phyloP scores from a whole-genome alignment of 1,140 invertebrate species.

The Bombus fervidus region DNA sequence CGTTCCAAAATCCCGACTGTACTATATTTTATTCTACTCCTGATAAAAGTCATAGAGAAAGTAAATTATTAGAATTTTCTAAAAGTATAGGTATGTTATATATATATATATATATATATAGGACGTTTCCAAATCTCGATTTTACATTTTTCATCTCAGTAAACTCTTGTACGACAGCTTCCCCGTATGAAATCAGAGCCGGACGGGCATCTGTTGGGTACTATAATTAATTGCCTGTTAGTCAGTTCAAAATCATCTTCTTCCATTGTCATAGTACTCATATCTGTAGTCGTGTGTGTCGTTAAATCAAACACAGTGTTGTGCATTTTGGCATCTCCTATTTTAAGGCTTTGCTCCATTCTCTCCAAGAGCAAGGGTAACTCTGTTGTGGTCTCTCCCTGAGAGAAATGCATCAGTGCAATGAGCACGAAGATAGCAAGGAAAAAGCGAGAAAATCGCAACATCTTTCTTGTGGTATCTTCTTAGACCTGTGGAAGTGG shows the following conservation, averaged over 20 bases:
- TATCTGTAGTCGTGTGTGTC: background rate
- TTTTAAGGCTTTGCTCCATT: fast-evolving
- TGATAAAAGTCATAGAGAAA: too few species aligned
- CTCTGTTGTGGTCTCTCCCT: background rate
- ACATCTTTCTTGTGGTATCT: background rate
- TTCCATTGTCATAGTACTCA: background rate
- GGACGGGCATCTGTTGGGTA: background rate
- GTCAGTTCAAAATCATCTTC: too few species aligned
- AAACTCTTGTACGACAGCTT: background rate
- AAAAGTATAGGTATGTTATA: background rate
- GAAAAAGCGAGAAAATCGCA: background rate
- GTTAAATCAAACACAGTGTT: background rate
- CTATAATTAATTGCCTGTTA: background rate
- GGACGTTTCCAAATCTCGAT: too few species aligned
- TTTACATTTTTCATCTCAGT: too few species aligned
- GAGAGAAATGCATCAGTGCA: background rate
- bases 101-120: background rate
- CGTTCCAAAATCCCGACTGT: background rate
- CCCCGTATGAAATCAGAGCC: background rate
- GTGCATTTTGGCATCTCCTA: fast-evolving
- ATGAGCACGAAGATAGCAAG: background rate
- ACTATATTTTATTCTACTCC: background rate
- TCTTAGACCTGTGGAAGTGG: background rate
- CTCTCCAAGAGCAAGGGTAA: fast-evolving
- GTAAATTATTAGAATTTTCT: too few species aligned